Percentiles rank a stretch among this genome's conserved stretches.
Evolutionary conservation across 92 coral and sea anemone genomes (phyloP).

Genomic region (Bergia sp.): DNA sequence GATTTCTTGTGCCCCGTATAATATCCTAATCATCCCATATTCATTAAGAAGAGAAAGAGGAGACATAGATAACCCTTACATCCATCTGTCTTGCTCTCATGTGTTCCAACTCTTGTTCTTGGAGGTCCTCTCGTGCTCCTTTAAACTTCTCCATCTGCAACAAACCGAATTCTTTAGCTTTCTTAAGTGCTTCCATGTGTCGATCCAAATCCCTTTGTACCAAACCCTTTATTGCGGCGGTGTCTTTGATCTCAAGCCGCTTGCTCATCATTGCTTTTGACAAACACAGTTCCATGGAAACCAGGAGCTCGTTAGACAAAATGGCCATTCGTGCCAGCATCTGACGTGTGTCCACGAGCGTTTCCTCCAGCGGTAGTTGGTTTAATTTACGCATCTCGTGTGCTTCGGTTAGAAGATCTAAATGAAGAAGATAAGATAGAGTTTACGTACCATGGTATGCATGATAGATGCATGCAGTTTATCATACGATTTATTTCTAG

Average conservation of each 20-base stretch:
- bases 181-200: slow-evolving; percentile 58
- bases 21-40: too few relatives aligned
- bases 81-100: slow-evolving; percentile 63
- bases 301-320: slow-evolving; percentile 81
- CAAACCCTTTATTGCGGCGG: slow-evolving; percentile 47
- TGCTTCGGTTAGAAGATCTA: slow-evolving; percentile 80
- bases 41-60: not conserved
- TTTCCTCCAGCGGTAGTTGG: slow-evolving; percentile 86
- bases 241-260: slow-evolving; percentile 85
- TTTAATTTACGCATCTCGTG: slow-evolving; percentile 79
- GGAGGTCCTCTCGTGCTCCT: slow-evolving; percentile 63
- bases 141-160: slow-evolving; percentile 70
- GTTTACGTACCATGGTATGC: too few relatives aligned
- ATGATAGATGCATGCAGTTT: too few relatives aligned
- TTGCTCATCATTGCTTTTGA: slow-evolving; percentile 88
- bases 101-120: slow-evolving; percentile 69
- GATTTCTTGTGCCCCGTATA: too few relatives aligned
- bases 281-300: slow-evolving; percentile 84
- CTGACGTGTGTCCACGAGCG: slow-evolving; percentile 76
- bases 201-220: slow-evolving; percentile 60
- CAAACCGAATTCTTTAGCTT: slow-evolving; percentile 65
- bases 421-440: not conserved
- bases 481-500: too few relatives aligned
- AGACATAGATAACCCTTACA: slow-evolving; percentile 48
- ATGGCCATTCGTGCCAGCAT: slow-evolving; percentile 95